Evolutionary conservation across 92 coral and sea anemone genomes (phyloP).

Genomic region (Paragorgia papillata): DNA sequence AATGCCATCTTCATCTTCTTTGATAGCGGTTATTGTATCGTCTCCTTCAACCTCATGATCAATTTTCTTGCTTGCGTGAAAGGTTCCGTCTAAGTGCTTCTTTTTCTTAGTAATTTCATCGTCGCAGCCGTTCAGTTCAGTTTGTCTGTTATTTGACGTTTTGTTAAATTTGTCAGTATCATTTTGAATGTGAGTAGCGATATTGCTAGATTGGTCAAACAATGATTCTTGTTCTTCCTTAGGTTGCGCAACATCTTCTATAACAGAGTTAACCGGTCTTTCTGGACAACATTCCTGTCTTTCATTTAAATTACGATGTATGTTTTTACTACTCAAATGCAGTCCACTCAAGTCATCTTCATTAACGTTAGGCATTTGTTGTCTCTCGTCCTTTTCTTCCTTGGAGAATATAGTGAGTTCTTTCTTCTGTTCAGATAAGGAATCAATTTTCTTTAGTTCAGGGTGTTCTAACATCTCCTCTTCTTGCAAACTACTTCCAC

Average conservation of each 20-base stretch:
- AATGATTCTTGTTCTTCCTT: neutral
- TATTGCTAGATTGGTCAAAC: no score
- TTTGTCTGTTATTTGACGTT: neutral
- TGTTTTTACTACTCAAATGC: neutral
- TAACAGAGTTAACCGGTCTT: neutral
- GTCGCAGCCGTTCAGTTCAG: neutral
- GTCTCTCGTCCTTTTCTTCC: neutral
- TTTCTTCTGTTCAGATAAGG: neutral
- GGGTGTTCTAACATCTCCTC: neutral
- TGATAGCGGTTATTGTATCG: neutral
- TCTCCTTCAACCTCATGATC: neutral
- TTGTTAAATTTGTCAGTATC: neutral
- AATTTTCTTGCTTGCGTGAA: neutral
- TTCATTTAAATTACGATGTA: neutral
- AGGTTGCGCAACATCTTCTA: neutral
- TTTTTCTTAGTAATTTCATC: constrained; percentile 11
- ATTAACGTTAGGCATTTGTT: neutral
- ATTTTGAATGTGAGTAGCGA: neutral
- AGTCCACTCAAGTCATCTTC: neutral
- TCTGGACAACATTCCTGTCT: neutral
- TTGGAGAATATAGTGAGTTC: neutral
- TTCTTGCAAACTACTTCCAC: neutral
- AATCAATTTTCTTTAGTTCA: neutral
- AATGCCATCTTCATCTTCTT: neutral
- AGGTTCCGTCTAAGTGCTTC: neutral